Conservation (phyloP, 2,888 invertebrate genomes). For the Parnassius apollo region DNA sequence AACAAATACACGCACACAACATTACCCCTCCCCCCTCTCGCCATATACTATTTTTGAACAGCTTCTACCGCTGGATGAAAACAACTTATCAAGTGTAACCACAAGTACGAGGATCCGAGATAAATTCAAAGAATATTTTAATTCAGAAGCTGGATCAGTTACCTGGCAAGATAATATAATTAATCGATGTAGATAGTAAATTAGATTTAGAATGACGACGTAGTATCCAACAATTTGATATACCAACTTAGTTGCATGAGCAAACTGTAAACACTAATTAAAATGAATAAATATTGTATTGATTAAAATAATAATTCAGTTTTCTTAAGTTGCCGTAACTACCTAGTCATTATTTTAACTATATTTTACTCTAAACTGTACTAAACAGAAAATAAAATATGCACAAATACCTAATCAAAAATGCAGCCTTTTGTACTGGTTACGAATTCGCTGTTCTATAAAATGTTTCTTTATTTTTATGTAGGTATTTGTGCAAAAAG, state of each 20-base stretch:
- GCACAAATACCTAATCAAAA: too few relatives aligned
- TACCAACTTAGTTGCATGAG: conserved; percentile 10
- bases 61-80: conserved; percentile 21
- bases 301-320: neutral
- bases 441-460: too few relatives aligned
- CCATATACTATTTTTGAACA: conserved; percentile 17
- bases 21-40: neutral
- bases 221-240: conserved; percentile 23
- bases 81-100: conserved; percentile 22
- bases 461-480: too few relatives aligned
- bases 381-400: too few relatives aligned
- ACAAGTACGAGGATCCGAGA: conserved; percentile 28
- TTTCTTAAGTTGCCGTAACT: too few relatives aligned
- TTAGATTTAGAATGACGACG: conserved; percentile 12
- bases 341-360: too few relatives aligned
- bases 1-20: conserved; percentile 19
- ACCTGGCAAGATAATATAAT: too few relatives aligned
- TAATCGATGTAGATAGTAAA: too few relatives aligned
- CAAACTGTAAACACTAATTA: neutral
- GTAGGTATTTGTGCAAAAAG: too few relatives aligned
- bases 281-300: conserved; percentile 16
- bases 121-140: conserved; percentile 30
- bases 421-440: too few relatives aligned
- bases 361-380: too few relatives aligned
- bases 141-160: conserved; percentile 7